Conservation (phyloP, 2,797 vertebrate genomes). For the Lepilemur ruficaudatus region DNA sequence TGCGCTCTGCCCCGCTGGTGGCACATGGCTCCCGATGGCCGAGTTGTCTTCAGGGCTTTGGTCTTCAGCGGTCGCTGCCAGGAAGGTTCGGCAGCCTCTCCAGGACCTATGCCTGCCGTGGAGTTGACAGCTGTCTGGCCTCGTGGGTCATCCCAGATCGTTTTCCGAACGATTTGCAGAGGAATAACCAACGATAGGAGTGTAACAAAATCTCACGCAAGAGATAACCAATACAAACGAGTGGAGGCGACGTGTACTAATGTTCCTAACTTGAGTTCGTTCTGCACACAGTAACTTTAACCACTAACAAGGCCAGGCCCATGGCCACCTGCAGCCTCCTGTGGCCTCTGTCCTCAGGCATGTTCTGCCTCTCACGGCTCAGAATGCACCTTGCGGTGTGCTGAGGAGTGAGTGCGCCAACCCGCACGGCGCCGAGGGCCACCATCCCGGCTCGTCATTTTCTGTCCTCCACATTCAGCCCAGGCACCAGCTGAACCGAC, state of each 20-base stretch:
- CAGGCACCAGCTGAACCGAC: neutral
- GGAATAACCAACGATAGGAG: neutral
- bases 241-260: accelerated
- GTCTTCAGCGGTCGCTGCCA: neutral
- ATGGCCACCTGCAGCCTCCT: too few species aligned
- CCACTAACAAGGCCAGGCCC: neutral
- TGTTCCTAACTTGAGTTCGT: neutral
- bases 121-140: too few species aligned
- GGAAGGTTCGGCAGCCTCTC: neutral
- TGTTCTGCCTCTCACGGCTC: neutral
- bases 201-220: neutral
- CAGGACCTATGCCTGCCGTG: neutral
- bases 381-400: accelerated
- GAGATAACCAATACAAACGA: too few species aligned
- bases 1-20: accelerated
- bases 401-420: neutral
- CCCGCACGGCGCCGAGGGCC: neutral
- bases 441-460: neutral
- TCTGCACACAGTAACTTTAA: too few species aligned
- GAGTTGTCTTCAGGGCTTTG: neutral
- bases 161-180: neutral
- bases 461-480: neutral
- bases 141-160: too few species aligned
- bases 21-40: neutral
- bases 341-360: neutral